These are phyloP conservation scores for Hetaerina americana DNA, from an alignment of 1,140 invertebrate genomes.

Conservation along the genomic window DNA sequence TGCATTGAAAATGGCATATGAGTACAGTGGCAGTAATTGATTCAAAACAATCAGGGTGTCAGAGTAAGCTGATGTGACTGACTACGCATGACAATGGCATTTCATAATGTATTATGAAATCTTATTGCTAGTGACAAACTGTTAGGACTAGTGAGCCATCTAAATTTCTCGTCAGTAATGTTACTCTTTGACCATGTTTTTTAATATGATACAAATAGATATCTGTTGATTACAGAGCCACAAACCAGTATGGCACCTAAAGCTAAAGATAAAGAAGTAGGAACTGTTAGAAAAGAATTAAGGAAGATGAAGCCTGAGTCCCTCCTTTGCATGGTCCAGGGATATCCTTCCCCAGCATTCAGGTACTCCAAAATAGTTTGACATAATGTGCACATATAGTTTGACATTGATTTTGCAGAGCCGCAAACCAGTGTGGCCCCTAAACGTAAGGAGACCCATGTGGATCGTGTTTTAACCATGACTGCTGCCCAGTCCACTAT, in stretches of 20 bases:
- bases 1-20: no score
- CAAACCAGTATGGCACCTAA: constrained; percentile 12
- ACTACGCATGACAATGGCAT: no score
- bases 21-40: no score
- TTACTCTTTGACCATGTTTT: no score
- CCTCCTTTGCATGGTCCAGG: constrained; percentile 25
- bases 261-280: constrained; percentile 15
- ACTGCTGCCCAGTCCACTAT: constrained; percentile 3
- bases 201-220: no score
- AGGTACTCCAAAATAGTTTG: constrained; percentile 25
- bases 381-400: neutral
- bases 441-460: constrained; percentile 12
- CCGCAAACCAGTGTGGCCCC: constrained; percentile 13
- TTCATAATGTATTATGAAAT: no score
- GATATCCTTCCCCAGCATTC: constrained; percentile 29
- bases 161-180: no score
- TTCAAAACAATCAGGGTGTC: no score
- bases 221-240: constrained; percentile 7
- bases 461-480: neutral
- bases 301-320: constrained; percentile 9
- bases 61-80: no score
- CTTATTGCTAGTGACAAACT: no score
- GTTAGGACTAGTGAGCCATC: no score
- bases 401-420: constrained; percentile 6
- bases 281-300: constrained; percentile 18